These are phyloP conservation scores for Melanostoma mellinum DNA, from an alignment of 2,888 invertebrate species.

Conservation along the genomic window DNA sequence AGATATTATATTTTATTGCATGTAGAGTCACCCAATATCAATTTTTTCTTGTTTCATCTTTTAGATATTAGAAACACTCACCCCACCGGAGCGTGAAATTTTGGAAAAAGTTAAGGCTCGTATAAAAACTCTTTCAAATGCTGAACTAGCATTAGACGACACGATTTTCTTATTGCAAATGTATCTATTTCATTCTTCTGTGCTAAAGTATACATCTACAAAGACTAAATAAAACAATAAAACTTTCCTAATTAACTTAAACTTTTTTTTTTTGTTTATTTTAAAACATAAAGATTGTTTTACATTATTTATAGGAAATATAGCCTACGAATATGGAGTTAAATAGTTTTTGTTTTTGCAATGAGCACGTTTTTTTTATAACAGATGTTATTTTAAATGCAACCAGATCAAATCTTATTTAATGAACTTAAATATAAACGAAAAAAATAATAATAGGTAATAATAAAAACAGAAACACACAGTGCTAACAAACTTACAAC, in stretches of 20 bases:
- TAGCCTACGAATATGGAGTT: slow-evolving; percentile 21
- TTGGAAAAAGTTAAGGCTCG: slow-evolving; percentile 88
- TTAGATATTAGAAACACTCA: slow-evolving; percentile 88
- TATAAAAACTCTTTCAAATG: slow-evolving; percentile 89
- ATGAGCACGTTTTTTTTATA: slow-evolving; percentile 21
- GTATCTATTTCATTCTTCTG: slow-evolving; percentile 85
- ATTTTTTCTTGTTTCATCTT: slow-evolving; percentile 1
- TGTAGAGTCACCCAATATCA: not conserved
- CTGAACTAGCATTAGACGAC: slow-evolving; percentile 91
- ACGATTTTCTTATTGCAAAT: slow-evolving; percentile 92
- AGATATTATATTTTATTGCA: too few species aligned
- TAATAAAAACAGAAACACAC: slow-evolving; percentile 54
- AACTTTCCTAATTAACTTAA: slow-evolving; percentile 1
- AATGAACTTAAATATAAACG: slow-evolving; percentile 4
- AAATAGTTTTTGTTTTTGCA: slow-evolving; percentile 33
- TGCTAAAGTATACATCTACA: slow-evolving; percentile 47
- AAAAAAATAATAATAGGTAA: not conserved
- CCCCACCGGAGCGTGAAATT: slow-evolving; percentile 91
- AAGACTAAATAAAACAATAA: slow-evolving; percentile 49
- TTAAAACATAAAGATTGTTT: slow-evolving; percentile 33
- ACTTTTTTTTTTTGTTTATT: slow-evolving; percentile 35
- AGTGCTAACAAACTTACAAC: slow-evolving; percentile 64
- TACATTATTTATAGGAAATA: slow-evolving; percentile 9
- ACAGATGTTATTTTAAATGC: slow-evolving; percentile 49
- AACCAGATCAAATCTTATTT: slow-evolving; percentile 19